These are phyloP conservation scores for Drosophila antonietae DNA, from an alignment of 2,888 invertebrate genomes.

Conservation along the genomic window DNA sequence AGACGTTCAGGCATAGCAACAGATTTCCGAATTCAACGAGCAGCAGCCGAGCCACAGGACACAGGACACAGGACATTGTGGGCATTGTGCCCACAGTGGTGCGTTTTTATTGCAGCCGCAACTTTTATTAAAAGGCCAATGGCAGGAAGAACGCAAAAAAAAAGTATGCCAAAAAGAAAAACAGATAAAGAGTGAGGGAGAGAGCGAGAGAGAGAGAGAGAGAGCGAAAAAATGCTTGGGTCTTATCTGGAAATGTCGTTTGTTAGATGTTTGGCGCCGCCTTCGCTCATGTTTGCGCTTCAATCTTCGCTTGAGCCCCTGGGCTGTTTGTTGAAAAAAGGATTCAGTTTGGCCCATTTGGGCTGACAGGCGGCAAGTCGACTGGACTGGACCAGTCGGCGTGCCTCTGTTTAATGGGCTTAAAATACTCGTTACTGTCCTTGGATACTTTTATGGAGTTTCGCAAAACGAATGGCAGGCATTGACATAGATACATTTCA, in stretches of 20 bases:
- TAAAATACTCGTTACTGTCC: conserved; percentile 55
- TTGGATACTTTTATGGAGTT: conserved; percentile 65
- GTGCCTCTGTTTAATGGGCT: conserved; percentile 64
- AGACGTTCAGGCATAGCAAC: conserved; percentile 50
- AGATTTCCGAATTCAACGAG: conserved; percentile 46
- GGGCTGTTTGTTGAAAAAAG: conserved; percentile 29
- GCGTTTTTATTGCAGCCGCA: conserved; percentile 73
- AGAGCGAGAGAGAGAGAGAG: background rate
- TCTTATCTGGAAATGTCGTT: conserved; percentile 72
- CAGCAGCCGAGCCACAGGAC: background rate
- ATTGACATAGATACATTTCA: conserved; percentile 78
- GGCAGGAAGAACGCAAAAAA: conserved; percentile 30
- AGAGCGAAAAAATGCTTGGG: conserved; percentile 30
- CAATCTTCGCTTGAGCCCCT: conserved; percentile 1
- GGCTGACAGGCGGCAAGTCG: conserved; percentile 4
- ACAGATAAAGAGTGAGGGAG: background rate
- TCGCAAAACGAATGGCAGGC: conserved; percentile 70
- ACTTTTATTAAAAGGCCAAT: conserved; percentile 73
- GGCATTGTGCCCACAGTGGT: conserved; percentile 23
- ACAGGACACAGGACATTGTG: conserved; percentile 17
- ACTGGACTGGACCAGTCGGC: background rate
- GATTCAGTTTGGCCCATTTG: conserved; percentile 39
- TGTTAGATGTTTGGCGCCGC: conserved; percentile 41
- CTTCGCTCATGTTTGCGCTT: conserved; percentile 19
- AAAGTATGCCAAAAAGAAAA: conserved; percentile 22